Conservation (phyloP, 2,113 vertebrate species). For the Saiga tatarica region DNA sequence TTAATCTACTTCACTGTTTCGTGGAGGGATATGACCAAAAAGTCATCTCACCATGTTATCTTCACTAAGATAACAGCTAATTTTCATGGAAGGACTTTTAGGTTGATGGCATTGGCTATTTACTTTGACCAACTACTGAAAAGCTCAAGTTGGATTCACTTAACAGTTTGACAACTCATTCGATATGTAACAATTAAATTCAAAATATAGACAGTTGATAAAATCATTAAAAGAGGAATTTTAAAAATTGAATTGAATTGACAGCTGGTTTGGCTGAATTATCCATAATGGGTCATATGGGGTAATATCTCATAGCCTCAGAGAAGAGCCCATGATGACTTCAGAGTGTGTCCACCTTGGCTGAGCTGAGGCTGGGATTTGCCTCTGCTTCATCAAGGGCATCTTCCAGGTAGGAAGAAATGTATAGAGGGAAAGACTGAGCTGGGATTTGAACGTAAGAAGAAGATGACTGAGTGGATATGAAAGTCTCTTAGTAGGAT, state of each 20-base stretch:
- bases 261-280: not conserved
- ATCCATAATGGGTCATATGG: not conserved
- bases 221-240: not conserved
- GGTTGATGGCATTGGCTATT: not conserved
- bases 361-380: not conserved
- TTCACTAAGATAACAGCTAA: not conserved
- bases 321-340: not conserved
- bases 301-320: not conserved
- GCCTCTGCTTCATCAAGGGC: not conserved
- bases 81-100: not conserved
- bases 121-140: not conserved
- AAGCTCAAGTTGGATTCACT: not conserved
- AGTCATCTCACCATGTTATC: not conserved
- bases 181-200: not conserved
- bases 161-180: not conserved
- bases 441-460: not conserved
- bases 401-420: not conserved
- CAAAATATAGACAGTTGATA: not conserved
- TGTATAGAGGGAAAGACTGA: not conserved
- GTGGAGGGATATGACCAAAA: not conserved
- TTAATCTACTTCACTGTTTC: not conserved
- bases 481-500: not conserved
- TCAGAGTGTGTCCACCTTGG: not conserved
- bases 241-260: not conserved
- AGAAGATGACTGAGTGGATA: not conserved